Conservation (phyloP, 2,797 vertebrate genomes). For the Labeo calbasu region DNA sequence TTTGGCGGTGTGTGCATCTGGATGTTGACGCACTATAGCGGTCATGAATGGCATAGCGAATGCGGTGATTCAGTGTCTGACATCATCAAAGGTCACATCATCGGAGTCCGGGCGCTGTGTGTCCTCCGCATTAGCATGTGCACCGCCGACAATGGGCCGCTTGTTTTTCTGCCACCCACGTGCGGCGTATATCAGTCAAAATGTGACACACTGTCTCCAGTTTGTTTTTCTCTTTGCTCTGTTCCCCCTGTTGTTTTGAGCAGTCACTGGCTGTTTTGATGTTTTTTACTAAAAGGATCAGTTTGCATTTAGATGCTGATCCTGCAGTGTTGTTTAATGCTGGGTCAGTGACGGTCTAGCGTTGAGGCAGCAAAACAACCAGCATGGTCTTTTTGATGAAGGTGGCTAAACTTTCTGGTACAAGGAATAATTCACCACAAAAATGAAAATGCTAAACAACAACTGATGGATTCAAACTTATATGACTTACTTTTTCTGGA, state of each 20-base stretch:
- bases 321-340: background rate
- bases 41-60: constrained; percentile 34
- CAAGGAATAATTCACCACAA: background rate
- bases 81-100: constrained; percentile 41
- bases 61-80: constrained; percentile 27
- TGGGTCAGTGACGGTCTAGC: background rate
- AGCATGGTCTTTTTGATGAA: background rate
- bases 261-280: background rate
- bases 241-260: constrained; percentile 27
- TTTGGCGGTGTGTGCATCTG: constrained; percentile 29
- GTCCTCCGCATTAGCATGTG: constrained; percentile 31
- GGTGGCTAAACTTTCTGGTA: background rate
- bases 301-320: background rate
- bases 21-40: constrained; percentile 18
- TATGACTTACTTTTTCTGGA: background rate
- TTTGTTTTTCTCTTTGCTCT: constrained; percentile 44
- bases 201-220: constrained; percentile 37
- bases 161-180: constrained; percentile 47
- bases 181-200: constrained; percentile 31
- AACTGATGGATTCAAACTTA: background rate
- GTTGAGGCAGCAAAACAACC: background rate
- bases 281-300: constrained; percentile 9
- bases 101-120: background rate
- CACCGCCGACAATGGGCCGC: constrained; percentile 2
- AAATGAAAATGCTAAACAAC: background rate